These are phyloP conservation scores for Chrysolina oricalcia DNA, from an alignment of 2,888 invertebrate genomes.

Conservation along the genomic window DNA sequence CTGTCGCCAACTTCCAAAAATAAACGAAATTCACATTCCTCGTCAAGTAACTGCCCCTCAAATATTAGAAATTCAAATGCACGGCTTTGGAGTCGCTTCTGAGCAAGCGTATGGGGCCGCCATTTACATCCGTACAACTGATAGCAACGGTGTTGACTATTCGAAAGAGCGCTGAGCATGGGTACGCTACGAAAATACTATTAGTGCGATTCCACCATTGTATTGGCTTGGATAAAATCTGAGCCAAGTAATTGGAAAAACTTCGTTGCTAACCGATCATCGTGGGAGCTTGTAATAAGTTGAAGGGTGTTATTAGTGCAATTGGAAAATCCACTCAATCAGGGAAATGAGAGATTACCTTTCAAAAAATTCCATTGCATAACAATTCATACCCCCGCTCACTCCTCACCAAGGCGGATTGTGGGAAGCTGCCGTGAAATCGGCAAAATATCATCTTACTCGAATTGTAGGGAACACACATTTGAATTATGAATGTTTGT, in stretches of 20 bases:
- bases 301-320: too few species aligned
- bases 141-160: conserved; percentile 27
- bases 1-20: conserved; percentile 5
- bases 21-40: conserved; percentile 34
- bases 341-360: too few species aligned
- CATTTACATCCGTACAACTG: conserved; percentile 41
- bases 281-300: too few species aligned
- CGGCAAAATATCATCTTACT: too few species aligned
- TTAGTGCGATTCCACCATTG: conserved; percentile 44
- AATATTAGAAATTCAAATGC: conserved; percentile 42
- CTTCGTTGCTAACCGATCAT: conserved; percentile 60
- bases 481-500: too few species aligned
- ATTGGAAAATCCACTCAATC: too few species aligned
- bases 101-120: conserved; percentile 44
- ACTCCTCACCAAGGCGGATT: too few species aligned
- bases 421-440: too few species aligned
- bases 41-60: conserved; percentile 34
- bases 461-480: too few species aligned
- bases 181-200: not conserved
- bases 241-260: conserved; percentile 46
- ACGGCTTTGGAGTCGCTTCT: conserved; percentile 52
- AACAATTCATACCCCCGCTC: too few species aligned
- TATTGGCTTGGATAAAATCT: conserved; percentile 47
- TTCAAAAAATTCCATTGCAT: too few species aligned
- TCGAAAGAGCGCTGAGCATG: conserved; percentile 22